phyloP scores from a whole-genome alignment of 2,888 invertebrate genomes.

The Myopa testacea region DNA sequence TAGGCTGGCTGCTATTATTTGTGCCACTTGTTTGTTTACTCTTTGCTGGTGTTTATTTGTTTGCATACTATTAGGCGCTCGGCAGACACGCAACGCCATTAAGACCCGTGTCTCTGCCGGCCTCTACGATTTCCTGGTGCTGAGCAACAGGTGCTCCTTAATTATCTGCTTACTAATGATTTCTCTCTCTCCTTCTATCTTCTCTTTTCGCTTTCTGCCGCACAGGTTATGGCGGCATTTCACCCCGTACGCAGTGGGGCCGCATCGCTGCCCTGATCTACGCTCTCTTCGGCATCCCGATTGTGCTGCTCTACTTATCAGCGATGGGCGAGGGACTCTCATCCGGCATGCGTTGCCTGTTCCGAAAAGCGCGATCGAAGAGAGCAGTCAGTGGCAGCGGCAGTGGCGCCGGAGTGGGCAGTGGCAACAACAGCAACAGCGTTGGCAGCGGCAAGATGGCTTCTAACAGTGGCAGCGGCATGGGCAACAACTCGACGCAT shows the following conservation, averaged over 20 bases:
- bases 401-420: slow-evolving; percentile 45
- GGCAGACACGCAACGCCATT: slow-evolving; percentile 26
- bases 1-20: not conserved
- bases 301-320: slow-evolving; percentile 88
- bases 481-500: slow-evolving; percentile 42
- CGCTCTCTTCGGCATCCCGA: slow-evolving; percentile 87
- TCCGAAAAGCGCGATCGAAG: slow-evolving; percentile 70
- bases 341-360: slow-evolving; percentile 79
- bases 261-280: slow-evolving; percentile 83
- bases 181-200: not conserved
- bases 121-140: not conserved
- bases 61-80: slow-evolving; percentile 19
- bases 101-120: slow-evolving; percentile 9
- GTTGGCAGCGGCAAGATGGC: slow-evolving; percentile 49
- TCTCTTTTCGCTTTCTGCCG: slow-evolving; percentile 25
- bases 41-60: slow-evolving; percentile 24
- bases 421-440: slow-evolving; percentile 46
- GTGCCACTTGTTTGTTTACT: not conserved
- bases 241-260: slow-evolving; percentile 84
- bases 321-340: slow-evolving; percentile 88
- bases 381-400: slow-evolving; percentile 52
- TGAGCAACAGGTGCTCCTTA: not conserved
- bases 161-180: slow-evolving; percentile 6
- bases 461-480: slow-evolving; percentile 43
- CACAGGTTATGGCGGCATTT: slow-evolving; percentile 85